Base-by-base conservation (phyloP, 1,140 invertebrate genomes). In the Andrena cerasifolii region DNA sequence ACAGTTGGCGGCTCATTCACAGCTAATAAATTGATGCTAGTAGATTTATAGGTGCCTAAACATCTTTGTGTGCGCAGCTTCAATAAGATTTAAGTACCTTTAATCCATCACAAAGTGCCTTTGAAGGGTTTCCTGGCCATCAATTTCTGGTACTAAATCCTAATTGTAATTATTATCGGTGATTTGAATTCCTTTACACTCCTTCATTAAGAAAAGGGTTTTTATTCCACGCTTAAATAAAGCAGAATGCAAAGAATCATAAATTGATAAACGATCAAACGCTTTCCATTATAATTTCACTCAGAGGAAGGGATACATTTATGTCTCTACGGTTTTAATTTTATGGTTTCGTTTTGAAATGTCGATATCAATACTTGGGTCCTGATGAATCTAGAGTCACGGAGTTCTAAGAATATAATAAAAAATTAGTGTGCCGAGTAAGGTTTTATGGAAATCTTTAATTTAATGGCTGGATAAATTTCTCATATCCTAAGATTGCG, bases 41-140 rank as follows among this genome's bases (percentile, higher is more conserved):
- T 58, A 79, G 67, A 84, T 84, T 84, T 78, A 83, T 80, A 80
- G 81, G 12, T 51, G 51, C 59, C 47, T 83, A 70, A 84, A 84
- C 33, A 63, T 61, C 82, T 61, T 24, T 66, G 21, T 26, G 47
- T 47, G 45, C 53, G 24, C 54, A 71, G 51, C 65, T 56, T 72
- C 12, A 58, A 28, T 18, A 26, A 54, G 36, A 28, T 28, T 24
- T 36, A 31, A 24, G 31, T 24, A 24, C 31, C 47, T 33, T 63
- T 63, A 47, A 62, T 78, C 67, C 49, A 77, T 73, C 62, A 62
- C 74, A 28, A 67, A 67, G 36, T 16, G 43, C 40, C 45, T 80
- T 72, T 66, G 33, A 31, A 58, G 45, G 66, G 51, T 28, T 70
- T 61, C 31, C 36, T 49, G 31, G 24, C 16, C 21, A 21, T 47